Base-by-base conservation (phyloP, 2,113 vertebrate species). In the Phaetusa simplex region DNA sequence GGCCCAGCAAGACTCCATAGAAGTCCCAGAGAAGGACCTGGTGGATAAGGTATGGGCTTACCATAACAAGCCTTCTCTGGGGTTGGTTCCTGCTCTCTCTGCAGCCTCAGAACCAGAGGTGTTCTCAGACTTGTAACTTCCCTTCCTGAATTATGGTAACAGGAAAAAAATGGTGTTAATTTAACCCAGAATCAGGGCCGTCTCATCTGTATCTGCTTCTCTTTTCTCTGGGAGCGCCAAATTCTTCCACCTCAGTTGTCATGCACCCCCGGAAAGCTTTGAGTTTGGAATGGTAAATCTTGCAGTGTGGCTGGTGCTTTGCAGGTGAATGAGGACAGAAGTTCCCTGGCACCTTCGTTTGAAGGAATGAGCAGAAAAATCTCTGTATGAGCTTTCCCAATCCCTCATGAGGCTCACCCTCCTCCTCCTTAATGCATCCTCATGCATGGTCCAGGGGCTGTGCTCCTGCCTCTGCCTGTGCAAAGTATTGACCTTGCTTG, bases 1-100 rank as follows among this genome's bases (percentile, higher is more conserved):
- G 10, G 98, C 98, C 42, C 99, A 99, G 95, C 99, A 99, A 26
- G 99, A 99, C 97, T 97, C 97, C 24, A 98, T 99, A 14, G 99
- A 99, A 96, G 98, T 99, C 6, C 95, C 98, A 0, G 99, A 99
- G 97, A 99, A 99, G 86, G 99, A 99, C 55, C 97, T 99, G 90
- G 98, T 98, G 11, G 99, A 99, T 65, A 99, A 99, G 99, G 99
- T 99, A 95, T 0, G 40, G 40, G 14, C 14, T n/a, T 70, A 15
- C 8, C 1, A 1, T 11, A 65, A 50, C 20, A 42, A 69, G 36
- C 20, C 29, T 26, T 36, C 18, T 88, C 15, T 69, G 24, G 24
- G 27, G 10, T 23, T 82, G 26, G 12, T 71, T 86, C 50, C 36
- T 71, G 23, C 29, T 90, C 50, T 64, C 8, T 58, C 27, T 82